Percentiles rank a stretch among this genome's conserved stretches.
Conservation (phyloP, 2,888 invertebrate genomes). For the Gibbula magus region DNA sequence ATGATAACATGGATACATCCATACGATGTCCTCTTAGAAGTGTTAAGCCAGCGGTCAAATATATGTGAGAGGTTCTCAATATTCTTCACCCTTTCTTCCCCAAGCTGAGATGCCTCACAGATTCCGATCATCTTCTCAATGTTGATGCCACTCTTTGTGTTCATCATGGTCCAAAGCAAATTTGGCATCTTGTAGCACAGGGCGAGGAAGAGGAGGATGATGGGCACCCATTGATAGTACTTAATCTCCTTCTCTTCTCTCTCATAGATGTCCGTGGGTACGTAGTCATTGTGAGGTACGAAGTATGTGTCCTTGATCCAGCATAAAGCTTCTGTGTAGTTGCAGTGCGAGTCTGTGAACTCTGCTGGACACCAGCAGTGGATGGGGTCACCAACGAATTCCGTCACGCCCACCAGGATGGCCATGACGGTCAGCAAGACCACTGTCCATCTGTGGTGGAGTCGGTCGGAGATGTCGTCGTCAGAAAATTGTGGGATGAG, state of each 20-base stretch:
- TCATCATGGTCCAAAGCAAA: slow-evolving; percentile 41
- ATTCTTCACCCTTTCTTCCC: not conserved
- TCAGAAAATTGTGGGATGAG: slow-evolving; percentile 10
- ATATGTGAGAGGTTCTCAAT: not conserved
- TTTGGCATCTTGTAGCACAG: slow-evolving; percentile 50
- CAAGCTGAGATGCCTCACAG: not conserved
- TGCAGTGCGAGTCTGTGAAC: slow-evolving; percentile 54
- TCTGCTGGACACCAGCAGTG: slow-evolving; percentile 67
- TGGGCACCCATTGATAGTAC: slow-evolving; percentile 58
- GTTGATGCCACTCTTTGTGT: slow-evolving; percentile 4
- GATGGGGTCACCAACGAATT: slow-evolving; percentile 62
- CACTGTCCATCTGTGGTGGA: slow-evolving; percentile 38
- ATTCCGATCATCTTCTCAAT: slow-evolving; percentile 9
- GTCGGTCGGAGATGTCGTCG: slow-evolving; percentile 36
- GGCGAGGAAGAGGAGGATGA: slow-evolving; percentile 52
- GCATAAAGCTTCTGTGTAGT: slow-evolving; percentile 45
- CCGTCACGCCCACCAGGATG: slow-evolving; percentile 34
- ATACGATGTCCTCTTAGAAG: not conserved
- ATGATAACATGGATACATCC: not conserved
- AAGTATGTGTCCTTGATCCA: slow-evolving; percentile 44
- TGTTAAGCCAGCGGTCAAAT: slow-evolving; percentile 28
- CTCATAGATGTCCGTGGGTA: slow-evolving; percentile 35
- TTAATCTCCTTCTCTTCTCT: slow-evolving; percentile 40
- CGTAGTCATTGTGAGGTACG: slow-evolving; percentile 30
- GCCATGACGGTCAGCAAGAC: slow-evolving; percentile 30